Evolutionary conservation across 2,113 vertebrate genomes (phyloP), one percentile per base, ranked within the genome.

Genomic region (Catharus fuscescens): DNA sequence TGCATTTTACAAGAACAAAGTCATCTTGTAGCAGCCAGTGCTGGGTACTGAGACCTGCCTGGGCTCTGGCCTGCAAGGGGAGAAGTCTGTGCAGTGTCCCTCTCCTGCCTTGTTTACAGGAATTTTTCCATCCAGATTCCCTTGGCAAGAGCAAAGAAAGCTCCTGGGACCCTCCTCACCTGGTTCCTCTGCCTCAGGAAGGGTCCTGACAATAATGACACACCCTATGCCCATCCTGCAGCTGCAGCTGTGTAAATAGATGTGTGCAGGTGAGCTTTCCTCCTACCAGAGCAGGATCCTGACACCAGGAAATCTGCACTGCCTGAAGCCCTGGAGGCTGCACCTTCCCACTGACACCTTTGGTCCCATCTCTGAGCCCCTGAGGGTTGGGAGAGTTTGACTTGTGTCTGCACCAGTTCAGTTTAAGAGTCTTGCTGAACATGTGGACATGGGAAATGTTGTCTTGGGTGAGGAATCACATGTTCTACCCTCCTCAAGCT

Each of bases 371-470:
- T 36, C 69, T 2, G 7, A 50, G 24, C 4, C 26, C 56, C 45
- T 5, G 5, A 50, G 23, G 29, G 32, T 0, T 17, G 5, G 23
- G 18, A 12, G 23, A 2, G 15, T 74, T 57, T 60, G 47, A 40
- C 38, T 48, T 40, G 26, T 24, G n/a, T 23, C 31, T 5, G 2
- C 40, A 18, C 28, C 13, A 7, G 44, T 31, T 65, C 4, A 70
- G 31, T 23, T 90, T 36, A 42, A 76, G 48, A 3, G 7, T 10
- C 2, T 20, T 28, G 60, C 86, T 70, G 80, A 36, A 6, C n/a
- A 14, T 0, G 0, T 1, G 3, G 38, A 5, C 11, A 20, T 0
- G 2, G n/a, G 53, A 10, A 72, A 44, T 8, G 3, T 14, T n/a
- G 17, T 15, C 86, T 57, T 9, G 8, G 4, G 1, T 15, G 23